Evolutionary conservation across 1,140 invertebrate genomes (phyloP), one percentile per base, ranked within the genome.

Genomic region (Micrasema longulum): DNA sequence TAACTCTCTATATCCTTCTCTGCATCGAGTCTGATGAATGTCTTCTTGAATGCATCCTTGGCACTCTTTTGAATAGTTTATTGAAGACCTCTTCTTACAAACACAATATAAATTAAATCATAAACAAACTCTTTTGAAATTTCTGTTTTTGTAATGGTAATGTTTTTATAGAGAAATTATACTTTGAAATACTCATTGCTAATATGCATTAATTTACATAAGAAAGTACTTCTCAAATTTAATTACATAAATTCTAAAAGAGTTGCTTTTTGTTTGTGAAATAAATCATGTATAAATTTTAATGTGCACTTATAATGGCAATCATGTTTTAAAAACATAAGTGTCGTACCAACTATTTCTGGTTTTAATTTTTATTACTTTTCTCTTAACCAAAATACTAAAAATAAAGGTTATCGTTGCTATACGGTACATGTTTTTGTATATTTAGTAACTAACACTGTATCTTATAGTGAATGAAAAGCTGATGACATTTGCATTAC

Each of bases 401-500:
- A 60, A 14, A 60, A 41, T 60, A 60, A 60, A 41, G 16, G 35
- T 60, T 12, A 18, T 36, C 52, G 35, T 31, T 16, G 31, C n/a
- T n/a, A 55, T 31, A 31, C 35, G 52, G 52, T 55, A 47, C 43
- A 47, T 16, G 43, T 47, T 47, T n/a, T 47, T 47, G 16, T 60
- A 12, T 43, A 60, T 41, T 38, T 60, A 36, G 14, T 38, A 60
- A 35, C 12, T 10, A 41, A 41, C 26, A 60, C 36, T 60, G 35
- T 60, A 14, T 60, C 55, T 60, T 18, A 41, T 38, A 14, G 18
- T 41, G 18, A 60, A 60, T 41, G 36, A 60, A 41, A 22, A 14
- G 38, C 36, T 60, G 41, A 20, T 60, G 10, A 60, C 14, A 60
- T 60, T 60, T 16, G 35, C 35, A 60, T 60, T 60, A 73, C 71